Conservation (phyloP, 1,140 invertebrate genomes). For the Ceratosolen solmsi region DNA sequence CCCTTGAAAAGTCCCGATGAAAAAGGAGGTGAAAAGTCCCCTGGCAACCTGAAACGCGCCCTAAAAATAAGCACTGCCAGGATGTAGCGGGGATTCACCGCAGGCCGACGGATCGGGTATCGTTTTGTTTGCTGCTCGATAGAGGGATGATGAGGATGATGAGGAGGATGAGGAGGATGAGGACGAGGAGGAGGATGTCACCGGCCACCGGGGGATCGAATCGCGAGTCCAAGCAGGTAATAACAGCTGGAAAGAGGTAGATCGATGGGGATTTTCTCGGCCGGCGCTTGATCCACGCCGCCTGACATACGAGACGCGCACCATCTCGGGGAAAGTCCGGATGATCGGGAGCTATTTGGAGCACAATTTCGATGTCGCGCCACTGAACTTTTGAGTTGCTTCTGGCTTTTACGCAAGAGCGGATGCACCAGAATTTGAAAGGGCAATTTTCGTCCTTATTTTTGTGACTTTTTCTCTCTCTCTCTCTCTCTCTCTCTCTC, state of each 20-base stretch:
- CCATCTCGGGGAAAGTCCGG: background rate
- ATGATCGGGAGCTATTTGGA: background rate
- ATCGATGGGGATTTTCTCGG: constrained; percentile 6
- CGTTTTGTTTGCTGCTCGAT: background rate
- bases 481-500: constrained; percentile 2
- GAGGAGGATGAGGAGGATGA: too few species aligned
- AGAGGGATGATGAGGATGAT: too few species aligned
- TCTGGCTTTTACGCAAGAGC: background rate
- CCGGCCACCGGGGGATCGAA: constrained; percentile 1
- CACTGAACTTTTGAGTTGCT: background rate
- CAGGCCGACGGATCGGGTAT: constrained; percentile 33
- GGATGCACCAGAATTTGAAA: background rate
- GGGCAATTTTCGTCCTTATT: background rate
- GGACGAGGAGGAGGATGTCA: constrained; percentile 31
- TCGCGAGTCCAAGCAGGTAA: constrained; percentile 12
- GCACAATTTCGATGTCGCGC: too few species aligned
- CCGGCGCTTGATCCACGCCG: background rate
- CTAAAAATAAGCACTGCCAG: background rate
- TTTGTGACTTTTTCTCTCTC: constrained; percentile 7
- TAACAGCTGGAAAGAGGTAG: background rate
- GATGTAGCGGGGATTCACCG: constrained; percentile 34
- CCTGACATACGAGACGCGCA: background rate
- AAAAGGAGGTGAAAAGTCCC: background rate
- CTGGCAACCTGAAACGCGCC: background rate
- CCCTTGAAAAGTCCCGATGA: background rate